Percentiles rank a stretch among this genome's conserved stretches.
Evolutionary conservation across 2,797 vertebrate genomes (phyloP).

Genomic region (Myotis vivesi): DNA sequence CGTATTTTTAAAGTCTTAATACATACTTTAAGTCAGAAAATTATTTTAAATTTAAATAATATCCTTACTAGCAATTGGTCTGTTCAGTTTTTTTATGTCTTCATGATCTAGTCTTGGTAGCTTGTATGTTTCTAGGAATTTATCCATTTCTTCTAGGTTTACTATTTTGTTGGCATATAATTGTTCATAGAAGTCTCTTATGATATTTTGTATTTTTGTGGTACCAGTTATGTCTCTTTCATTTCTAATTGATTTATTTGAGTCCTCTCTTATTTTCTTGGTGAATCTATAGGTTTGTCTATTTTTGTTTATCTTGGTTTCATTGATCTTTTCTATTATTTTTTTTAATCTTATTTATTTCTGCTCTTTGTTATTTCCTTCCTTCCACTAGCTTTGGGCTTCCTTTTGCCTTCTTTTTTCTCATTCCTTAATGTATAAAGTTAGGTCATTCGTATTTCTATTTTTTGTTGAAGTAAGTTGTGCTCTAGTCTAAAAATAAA

Average conservation of each 20-base stretch:
- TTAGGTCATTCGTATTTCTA: background rate
- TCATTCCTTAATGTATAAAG: background rate
- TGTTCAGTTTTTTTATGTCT: background rate
- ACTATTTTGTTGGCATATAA: background rate
- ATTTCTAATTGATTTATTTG: background rate
- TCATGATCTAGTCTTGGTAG: background rate
- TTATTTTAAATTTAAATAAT: background rate
- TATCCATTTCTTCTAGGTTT: background rate
- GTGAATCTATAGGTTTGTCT: background rate
- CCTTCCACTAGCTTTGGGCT: background rate
- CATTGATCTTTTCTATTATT: background rate
- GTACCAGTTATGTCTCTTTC: background rate
- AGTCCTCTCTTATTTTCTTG: background rate
- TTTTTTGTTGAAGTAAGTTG: slow-evolving; percentile 27
- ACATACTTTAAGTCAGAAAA: background rate
- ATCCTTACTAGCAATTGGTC: background rate
- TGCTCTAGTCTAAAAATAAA: background rate
- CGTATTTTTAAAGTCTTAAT: slow-evolving; percentile 4
- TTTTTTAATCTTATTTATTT: background rate
- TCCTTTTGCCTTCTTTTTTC: background rate
- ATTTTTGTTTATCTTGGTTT: background rate
- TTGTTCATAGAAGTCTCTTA: background rate
- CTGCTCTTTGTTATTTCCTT: background rate
- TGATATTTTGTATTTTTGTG: background rate
- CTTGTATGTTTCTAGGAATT: background rate